Evolutionary conservation across 2,797 vertebrate species (phyloP), one percentile per base, ranked within the genome.

Genomic region (Enteromius unitaeniatus): DNA sequence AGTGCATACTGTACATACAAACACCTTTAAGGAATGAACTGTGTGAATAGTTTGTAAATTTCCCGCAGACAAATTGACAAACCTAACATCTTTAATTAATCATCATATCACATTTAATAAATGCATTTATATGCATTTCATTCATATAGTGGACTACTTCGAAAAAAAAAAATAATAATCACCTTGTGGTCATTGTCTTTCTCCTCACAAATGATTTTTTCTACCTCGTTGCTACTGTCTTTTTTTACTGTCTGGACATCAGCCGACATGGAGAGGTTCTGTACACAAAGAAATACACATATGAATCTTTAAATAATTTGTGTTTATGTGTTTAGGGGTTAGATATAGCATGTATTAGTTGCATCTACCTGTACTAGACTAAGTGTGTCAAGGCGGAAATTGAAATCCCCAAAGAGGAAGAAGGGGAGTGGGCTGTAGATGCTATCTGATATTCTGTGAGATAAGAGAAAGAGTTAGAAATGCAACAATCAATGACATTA

Each of bases 401-500:
- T 96, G 21, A 96, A 96, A 89, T 96, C 95, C 89, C 96, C 96
- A 87, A 96, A 96, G 53, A 96, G 78, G 87, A 96, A 95, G 88
- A 94, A 96, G 60, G 96, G 95, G 76, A 93, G 85, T 9, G 91
- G 58, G 23, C 87, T 84, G 86, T 87, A 89, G 80, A 81, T 84
- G 84, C 1, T 85, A 70, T 94, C 92, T 42, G 93, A 93, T 91
- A 92, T 62, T 60, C 95, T 95, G 79, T 21, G 78, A 74, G 26
- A 58, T 42, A 83, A 85, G 17, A 26, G 5, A 15, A 1, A 64
- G 1, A 83, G 42, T 62, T 77, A 45, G 23, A 73, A 15, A 26
- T 37, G 45, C n/a, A 60, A 62, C 51, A n/a, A 69, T 23, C 1
- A 72, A 72, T 21, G 17, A n/a, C 6, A 21, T 65, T 45, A 37